Percentiles rank a stretch among this genome's conserved stretches.
Evolutionary conservation across 2,113 vertebrate species (phyloP).

Genomic region (Aythya baeri): DNA sequence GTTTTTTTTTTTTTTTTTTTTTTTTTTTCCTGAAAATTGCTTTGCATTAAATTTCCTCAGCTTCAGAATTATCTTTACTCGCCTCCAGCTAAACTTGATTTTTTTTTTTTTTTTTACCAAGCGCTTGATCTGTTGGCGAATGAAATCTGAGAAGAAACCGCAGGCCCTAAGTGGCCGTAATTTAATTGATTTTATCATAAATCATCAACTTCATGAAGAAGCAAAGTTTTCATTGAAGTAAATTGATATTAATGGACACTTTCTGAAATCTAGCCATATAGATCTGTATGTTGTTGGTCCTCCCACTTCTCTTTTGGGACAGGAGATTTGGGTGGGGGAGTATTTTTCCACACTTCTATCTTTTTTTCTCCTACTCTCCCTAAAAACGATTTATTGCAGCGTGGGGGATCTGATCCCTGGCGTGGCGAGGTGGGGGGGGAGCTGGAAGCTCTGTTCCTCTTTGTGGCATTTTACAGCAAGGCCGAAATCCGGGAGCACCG

Average conservation of each 20-base stretch:
- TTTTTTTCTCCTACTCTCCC: neutral
- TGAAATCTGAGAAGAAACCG: conserved; percentile 83
- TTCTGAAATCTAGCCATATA: conserved; percentile 65
- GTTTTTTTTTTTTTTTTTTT: neutral
- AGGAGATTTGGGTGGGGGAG: neutral
- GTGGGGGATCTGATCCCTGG: neutral
- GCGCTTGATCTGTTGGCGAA: conserved; percentile 77
- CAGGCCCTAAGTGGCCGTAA: conserved; percentile 82
- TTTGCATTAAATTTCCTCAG: conserved; percentile 80
- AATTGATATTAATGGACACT: conserved; percentile 85
- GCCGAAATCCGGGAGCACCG: neutral
- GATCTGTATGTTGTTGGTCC: neutral
- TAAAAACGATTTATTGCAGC: neutral
- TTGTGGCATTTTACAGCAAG: neutral
- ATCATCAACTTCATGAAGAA: conserved; percentile 91
- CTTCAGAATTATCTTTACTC: conserved; percentile 78
- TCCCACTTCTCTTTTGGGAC: neutral
- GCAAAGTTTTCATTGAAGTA: conserved; percentile 82
- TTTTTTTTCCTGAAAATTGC: conserved; percentile 67
- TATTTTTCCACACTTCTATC: neutral
- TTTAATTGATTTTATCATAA: conserved; percentile 94
- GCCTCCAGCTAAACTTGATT: conserved; percentile 80
- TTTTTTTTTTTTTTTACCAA: conserved; percentile 76
- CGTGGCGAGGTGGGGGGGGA: neutral
- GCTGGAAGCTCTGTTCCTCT: neutral